Base-by-base conservation (phyloP, 1,140 invertebrate genomes). In the Leptonema lineaticorne region DNA sequence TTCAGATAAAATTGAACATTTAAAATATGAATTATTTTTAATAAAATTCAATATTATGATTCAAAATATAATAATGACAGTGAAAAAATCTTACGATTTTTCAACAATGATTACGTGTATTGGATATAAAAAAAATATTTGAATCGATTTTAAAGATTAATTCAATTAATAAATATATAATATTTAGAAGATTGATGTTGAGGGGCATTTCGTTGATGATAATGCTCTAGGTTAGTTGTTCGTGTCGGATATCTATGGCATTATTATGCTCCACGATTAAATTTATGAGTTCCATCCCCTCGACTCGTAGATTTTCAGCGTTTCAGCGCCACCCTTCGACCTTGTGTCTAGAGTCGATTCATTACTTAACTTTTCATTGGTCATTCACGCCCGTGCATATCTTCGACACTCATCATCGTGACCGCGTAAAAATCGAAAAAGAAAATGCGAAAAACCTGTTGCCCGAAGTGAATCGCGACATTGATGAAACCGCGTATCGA, bases 191-290 rank as follows among this genome's bases (percentile, higher is more conserved):
- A n/a, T n/a, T n/a, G n/a, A n/a, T n/a, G n/a, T n/a, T n/a, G n/a
- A n/a, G n/a, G n/a, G n/a, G n/a, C n/a, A n/a, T 41, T 41, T 33
- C 30, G 30, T 33, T 11, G 30, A 33, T 33, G 30, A 33, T 33
- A 33, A 33, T 33, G 5, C 30, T 6, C 11, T 33, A 41, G 9
- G 37, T 41, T 41, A 41, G 37, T 41, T 41, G 37, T 26, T 37
- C 30, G 27, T 62, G 29, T 20, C 28, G 33, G 58, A 64, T 41
- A 69, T 69, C 59, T 67, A 72, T 72, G 64, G 70, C 59, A 63
- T 69, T 72, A 72, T 72, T 72, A 72, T 72, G 68, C 70, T 67
- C 58, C 46, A 63, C 63, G 70, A 69, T 72, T 72, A 72, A 72
- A 65, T 72, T 72, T 65, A 72, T 69, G 70, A 72, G 59, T 41